Evolutionary conservation across 2,113 vertebrate species (phyloP), one percentile per base, ranked within the genome.

Genomic region (Rhinogobius similis): DNA sequence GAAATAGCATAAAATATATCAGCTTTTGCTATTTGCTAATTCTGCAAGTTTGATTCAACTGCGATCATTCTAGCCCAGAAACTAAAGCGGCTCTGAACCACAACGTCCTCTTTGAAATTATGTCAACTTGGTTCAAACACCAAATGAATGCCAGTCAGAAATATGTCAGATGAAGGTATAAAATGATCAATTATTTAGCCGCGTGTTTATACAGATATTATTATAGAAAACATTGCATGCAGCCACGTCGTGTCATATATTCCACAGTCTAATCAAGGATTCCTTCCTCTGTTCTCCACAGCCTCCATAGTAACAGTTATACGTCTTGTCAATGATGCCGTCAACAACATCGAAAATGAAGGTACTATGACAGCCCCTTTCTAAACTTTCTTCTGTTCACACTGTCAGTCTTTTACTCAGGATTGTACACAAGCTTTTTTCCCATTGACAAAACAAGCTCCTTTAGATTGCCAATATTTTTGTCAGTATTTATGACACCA

Each of bases 281-380:
- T 16, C 69, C 43, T 70, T 26, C 65, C n/a, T 78, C 43, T 80
- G 65, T 62, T 5, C 46, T 64, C 67, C 56, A 43, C 7, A 91
- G 90, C 86, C 50, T 91, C 90, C 77, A 88, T 91, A 69, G 90
- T 89, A 79, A 91, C 88, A n/a, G 90, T 91, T 71, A 90, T 91
- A 71, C 88, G 87, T 68, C 86, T 89, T 2, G 88, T 90, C 79
- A 91, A 90, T n/a, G 85, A 91, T 36, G 79, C 88, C 2, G 88
- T 90, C 24, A 88, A 89, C 67, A 67, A 88, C 67, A 84, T 88
- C 77, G 88, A 91, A 78, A 91, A 82, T 75, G 85, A 90, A 89
- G 90, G 90, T 91, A 21, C 46, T 50, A 86, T 68, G 78, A 72
- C 71, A 58, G 1, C 38, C 65, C 50, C 16, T 53, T 29, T 77